Evolutionary conservation across 2,113 vertebrate genomes (phyloP), one percentile per base, ranked within the genome.

Genomic region (Bufo bufo): DNA sequence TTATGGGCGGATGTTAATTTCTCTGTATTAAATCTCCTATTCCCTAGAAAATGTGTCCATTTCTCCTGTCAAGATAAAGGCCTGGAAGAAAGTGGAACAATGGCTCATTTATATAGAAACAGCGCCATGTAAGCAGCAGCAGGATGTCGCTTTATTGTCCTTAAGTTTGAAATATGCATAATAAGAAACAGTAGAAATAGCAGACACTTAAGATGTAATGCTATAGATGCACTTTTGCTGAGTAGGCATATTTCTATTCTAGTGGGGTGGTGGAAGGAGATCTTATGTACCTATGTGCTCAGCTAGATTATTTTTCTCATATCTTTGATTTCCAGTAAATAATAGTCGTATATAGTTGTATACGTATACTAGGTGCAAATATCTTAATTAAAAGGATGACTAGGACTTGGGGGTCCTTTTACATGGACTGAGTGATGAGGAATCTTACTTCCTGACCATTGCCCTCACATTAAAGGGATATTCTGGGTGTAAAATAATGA

Each of bases 31-130:
- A 85, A 56, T 54, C 65, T 45, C 69, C 69, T 84, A 85, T 85
- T 85, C 66, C 83, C 50, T 74, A 58, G 82, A 56, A 85, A 85
- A 74, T 74, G 50, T 58, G 65, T 74, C 83, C 66, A 85, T 85
- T 72, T 85, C 52, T 52, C 66, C 23, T 85, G 66, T 85, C 66
- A 74, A 85, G 83, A 85, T 74, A 85, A 74, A 20, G 13, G 20
- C 65, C 50, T n/a, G 49, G 82, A 72, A 72, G 69, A 85, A 54
- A 56, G 83, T 17, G 66, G 82, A 72, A 84, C 65, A 84, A 84
- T 72, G 20, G 65, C 65, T 84, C 82, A 56, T 84, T 84, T 43
- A 56, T 84, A 50, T 72, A 50, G 11, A 71, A 81, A 52, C 71
- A 71, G 20, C 72, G 82, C 58, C 8, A 58, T 74, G 43, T 85